Conservation (phyloP, 2,888 invertebrate genomes). For the Polymixis lichenea region DNA sequence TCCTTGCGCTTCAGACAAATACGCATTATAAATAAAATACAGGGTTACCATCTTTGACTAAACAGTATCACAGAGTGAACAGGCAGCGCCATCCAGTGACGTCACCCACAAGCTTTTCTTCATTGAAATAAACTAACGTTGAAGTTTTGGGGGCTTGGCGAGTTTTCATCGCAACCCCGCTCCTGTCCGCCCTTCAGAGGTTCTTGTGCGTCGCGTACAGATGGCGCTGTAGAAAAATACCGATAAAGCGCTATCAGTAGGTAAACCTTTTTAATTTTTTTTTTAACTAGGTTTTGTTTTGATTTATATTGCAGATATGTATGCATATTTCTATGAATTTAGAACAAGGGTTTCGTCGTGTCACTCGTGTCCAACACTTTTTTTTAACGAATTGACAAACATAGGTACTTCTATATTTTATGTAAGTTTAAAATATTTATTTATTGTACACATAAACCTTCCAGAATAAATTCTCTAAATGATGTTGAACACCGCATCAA, state of each 20-base stretch:
- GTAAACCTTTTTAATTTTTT: not conserved
- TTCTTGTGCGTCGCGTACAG: slow-evolving; percentile 36
- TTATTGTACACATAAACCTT: not conserved
- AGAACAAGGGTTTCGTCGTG: not conserved
- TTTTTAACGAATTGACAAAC: not conserved
- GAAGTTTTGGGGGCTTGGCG: slow-evolving; percentile 8
- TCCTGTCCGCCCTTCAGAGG: slow-evolving; percentile 36
- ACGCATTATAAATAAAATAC: not conserved
- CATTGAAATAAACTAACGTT: not conserved
- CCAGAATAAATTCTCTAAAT: not conserved
- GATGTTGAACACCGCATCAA: not conserved
- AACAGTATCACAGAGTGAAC: slow-evolving; percentile 4
- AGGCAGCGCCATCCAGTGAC: slow-evolving; percentile 63
- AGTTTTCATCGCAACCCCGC: slow-evolving; percentile 19
- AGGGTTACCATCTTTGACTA: not conserved
- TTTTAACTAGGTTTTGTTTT: not conserved
- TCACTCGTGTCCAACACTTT: not conserved
- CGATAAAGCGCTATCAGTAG: rapidly evolving
- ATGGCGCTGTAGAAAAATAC: slow-evolving; percentile 52
- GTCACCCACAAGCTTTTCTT: slow-evolving; percentile 47
- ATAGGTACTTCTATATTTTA: not conserved
- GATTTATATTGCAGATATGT: not conserved
- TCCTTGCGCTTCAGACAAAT: not conserved
- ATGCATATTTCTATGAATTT: not conserved
- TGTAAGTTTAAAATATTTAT: not conserved